Evolutionary conservation across 2,797 vertebrate genomes (phyloP).

Genomic region (Pampus argenteus): DNA sequence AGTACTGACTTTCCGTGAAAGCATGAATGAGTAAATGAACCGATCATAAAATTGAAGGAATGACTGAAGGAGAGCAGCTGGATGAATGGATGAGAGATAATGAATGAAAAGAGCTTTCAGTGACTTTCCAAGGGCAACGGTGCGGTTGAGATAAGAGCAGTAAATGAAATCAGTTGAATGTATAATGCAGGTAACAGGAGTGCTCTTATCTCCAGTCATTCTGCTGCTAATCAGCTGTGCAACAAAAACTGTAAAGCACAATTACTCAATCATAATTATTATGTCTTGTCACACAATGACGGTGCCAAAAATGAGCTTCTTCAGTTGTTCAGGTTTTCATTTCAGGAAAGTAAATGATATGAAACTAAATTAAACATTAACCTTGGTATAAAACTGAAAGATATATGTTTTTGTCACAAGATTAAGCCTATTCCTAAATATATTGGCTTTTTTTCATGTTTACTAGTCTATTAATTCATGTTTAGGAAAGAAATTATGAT

Average conservation of each 20-base stretch:
- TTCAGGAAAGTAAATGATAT: no score
- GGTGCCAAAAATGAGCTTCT: no score
- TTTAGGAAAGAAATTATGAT: not conserved
- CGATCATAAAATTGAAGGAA: not conserved
- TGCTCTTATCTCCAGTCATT: not conserved
- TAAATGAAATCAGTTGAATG: constrained; percentile 32
- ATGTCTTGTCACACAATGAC: not conserved
- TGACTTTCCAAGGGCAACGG: constrained; percentile 13
- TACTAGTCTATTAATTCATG: not conserved
- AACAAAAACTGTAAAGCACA: no score
- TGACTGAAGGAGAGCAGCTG: no score
- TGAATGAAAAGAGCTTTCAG: not conserved
- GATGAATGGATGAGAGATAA: no score
- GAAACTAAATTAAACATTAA: not conserved
- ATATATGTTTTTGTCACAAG: not conserved
- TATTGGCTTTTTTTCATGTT: not conserved
- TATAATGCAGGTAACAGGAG: constrained; percentile 6
- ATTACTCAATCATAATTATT: no score
- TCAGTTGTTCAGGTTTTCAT: not conserved
- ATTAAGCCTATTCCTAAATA: not conserved
- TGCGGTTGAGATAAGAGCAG: constrained; percentile 5
- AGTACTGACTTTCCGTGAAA: not conserved
- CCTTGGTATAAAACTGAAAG: not conserved
- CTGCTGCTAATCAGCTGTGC: not conserved
- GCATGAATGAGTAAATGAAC: not conserved